These are phyloP conservation scores for Ifrita kowaldi DNA, from an alignment of 2,113 vertebrate genomes.

Conservation along the genomic window DNA sequence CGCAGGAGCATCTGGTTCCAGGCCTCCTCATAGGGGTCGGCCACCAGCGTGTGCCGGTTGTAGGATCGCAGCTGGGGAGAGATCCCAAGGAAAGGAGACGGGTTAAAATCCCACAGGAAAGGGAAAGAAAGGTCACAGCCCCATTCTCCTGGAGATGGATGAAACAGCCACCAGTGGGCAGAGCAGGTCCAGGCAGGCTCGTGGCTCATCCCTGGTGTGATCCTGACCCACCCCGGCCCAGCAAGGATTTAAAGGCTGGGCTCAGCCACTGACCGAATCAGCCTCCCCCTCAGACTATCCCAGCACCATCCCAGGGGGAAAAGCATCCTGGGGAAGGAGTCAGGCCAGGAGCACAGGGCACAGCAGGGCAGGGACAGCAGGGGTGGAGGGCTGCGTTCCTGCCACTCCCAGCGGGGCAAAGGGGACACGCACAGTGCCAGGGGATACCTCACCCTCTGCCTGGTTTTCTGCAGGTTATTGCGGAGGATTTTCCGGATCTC, in stretches of 20 bases:
- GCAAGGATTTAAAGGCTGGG: not conserved
- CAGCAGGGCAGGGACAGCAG: not conserved
- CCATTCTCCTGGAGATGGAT: not conserved
- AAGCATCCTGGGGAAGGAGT: not conserved
- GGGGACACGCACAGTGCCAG: accelerated
- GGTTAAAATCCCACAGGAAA: not conserved
- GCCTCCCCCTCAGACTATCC: not conserved
- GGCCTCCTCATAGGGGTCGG: conserved; percentile 89
- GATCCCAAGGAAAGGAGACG: not conserved
- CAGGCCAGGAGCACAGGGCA: not conserved
- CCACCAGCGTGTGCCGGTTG: conserved; percentile 93
- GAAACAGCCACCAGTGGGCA: not conserved
- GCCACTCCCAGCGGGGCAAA: not conserved
- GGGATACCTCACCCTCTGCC: conserved; percentile 84
- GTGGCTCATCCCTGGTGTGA: not conserved
- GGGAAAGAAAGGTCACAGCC: not conserved
- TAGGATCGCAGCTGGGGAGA: conserved; percentile 87
- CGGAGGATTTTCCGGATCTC: conserved; percentile 96
- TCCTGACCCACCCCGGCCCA: not conserved
- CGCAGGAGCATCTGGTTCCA: conserved; percentile 86
- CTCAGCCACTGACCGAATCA: not conserved
- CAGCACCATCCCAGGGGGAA: not conserved
- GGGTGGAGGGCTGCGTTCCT: not conserved
- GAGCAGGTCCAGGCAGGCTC: not conserved
- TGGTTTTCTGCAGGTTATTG: conserved; percentile 91